A percentile compares a stretch with the other conserved stretches of the same genome.
Conservation (phyloP, 2,113 vertebrate species). For the Mystacornis crossleyi region DNA sequence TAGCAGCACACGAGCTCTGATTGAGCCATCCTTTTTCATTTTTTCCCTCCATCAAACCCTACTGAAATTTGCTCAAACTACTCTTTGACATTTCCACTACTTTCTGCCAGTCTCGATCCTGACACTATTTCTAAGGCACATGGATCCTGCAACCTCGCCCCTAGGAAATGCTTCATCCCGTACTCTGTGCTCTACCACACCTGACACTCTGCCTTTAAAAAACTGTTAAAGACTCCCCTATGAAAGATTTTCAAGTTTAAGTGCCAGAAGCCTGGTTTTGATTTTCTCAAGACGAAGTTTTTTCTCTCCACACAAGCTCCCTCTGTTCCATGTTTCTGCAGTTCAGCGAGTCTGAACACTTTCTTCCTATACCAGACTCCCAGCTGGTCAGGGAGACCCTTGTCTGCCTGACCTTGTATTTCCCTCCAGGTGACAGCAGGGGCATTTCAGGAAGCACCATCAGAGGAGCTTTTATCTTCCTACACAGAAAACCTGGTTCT, state of each 20-base stretch:
- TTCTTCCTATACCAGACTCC: neutral
- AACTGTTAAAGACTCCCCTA: neutral
- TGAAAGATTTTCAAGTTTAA: neutral
- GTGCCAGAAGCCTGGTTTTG: conserved; percentile 31
- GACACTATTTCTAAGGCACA: neutral
- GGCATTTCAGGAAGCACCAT: neutral
- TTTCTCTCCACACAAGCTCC: neutral
- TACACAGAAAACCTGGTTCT: neutral
- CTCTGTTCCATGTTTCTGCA: neutral
- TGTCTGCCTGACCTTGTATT: neutral
- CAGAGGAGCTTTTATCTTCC: neutral
- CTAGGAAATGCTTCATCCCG: neutral
- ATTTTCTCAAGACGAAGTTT: neutral
- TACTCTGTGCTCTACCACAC: neutral
- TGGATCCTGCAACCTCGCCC: neutral
- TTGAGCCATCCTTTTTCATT: neutral
- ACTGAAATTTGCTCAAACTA: neutral
- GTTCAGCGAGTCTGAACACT: neutral
- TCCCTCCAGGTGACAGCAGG: neutral
- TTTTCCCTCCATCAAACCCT: neutral
- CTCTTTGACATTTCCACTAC: neutral
- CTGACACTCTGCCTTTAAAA: neutral
- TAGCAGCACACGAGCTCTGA: neutral
- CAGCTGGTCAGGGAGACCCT: neutral
- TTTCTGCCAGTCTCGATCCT: neutral